Percentiles rank a stretch among this genome's conserved stretches.
phyloP scores from a whole-genome alignment of 1,140 invertebrate species.

The Atta cephalotes region DNA sequence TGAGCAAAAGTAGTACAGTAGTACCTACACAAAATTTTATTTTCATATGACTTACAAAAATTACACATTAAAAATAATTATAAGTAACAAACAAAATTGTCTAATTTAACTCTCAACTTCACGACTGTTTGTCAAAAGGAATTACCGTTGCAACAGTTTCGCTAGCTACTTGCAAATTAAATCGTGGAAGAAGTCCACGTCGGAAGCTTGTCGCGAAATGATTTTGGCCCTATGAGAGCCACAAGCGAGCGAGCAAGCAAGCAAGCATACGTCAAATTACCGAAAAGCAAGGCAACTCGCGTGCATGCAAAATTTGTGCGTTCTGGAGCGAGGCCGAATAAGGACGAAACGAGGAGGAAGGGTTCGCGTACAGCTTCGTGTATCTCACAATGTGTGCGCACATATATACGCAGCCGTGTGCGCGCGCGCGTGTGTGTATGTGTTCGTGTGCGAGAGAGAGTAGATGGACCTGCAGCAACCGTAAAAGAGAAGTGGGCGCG shows the following conservation, averaged over 20 bases:
- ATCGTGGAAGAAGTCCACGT: background rate
- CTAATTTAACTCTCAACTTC: background rate
- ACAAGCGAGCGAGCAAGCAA: background rate
- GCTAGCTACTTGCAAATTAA: constrained; percentile 11
- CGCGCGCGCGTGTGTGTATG: background rate
- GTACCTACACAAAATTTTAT: no score
- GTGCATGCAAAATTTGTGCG: constrained; percentile 43
- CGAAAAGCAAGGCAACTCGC: constrained; percentile 53
- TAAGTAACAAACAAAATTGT: background rate
- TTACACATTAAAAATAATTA: background rate
- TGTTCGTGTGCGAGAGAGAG: background rate
- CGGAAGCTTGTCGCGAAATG: constrained; percentile 29
- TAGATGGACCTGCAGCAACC: constrained; percentile 35
- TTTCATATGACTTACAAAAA: background rate
- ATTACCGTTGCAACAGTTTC: constrained; percentile 7
- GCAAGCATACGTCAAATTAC: constrained; percentile 63
- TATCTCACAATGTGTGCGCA: background rate
- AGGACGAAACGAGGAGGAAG: constrained; percentile 7
- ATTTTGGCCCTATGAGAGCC: constrained; percentile 37
- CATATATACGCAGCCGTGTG: background rate
- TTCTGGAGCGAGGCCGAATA: constrained; percentile 3
- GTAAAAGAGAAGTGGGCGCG: constrained; percentile 51
- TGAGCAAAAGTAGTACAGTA: background rate
- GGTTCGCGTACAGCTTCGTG: background rate
- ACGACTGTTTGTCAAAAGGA: background rate